These are phyloP conservation scores for Lapara coniferarum DNA, from an alignment of 2,888 invertebrate genomes.

Conservation along the genomic window DNA sequence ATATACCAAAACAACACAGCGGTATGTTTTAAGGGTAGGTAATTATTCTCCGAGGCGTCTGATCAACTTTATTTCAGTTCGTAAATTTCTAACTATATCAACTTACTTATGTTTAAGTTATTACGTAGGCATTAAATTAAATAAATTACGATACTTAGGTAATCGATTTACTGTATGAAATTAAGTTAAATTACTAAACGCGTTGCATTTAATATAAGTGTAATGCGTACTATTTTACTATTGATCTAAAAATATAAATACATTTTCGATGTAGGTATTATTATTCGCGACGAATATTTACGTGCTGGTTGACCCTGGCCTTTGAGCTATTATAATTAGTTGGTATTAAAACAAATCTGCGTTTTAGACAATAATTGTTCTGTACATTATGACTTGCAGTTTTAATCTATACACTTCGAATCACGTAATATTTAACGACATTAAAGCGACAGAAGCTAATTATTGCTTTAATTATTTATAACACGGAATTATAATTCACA, in stretches of 20 bases:
- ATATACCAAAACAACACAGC: no score
- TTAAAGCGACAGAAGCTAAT: no score
- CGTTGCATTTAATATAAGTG: not conserved
- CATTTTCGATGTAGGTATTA: not conserved
- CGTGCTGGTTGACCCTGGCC: not conserved
- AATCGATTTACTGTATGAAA: not conserved
- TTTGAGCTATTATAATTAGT: not conserved
- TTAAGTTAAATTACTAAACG: not conserved
- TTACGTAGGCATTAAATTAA: not conserved
- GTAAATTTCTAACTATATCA: no score
- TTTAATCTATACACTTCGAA: not conserved
- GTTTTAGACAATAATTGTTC: not conserved
- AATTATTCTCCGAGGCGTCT: no score
- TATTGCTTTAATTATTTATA: no score
- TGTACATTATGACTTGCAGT: not conserved
- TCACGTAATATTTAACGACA: no score
- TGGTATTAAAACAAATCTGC: not conserved
- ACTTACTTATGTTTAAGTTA: no score
- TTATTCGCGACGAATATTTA: slow-evolving; percentile 1
- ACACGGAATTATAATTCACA: no score
- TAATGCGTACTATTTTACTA: not conserved
- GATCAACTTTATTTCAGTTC: no score
- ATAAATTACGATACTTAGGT: no score
- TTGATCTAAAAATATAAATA: not conserved
- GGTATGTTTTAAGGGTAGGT: no score